Conservation (phyloP, 2,888 invertebrate genomes). For the Tetanocera ferruginea region DNA sequence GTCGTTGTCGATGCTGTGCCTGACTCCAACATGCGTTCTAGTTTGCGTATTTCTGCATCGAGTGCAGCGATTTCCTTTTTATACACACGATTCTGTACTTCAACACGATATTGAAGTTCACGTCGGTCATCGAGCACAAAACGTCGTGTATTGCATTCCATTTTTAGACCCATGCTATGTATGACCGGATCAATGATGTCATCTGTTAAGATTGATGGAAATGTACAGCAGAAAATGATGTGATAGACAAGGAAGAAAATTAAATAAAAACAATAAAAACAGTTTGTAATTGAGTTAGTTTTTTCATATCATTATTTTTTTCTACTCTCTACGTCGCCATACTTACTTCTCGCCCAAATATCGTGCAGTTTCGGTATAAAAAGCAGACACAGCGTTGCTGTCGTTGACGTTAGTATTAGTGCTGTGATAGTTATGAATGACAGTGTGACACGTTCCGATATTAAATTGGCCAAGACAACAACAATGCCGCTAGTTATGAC, state of each 20-base stretch:
- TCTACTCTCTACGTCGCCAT: background rate
- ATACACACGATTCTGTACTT: conserved; percentile 92
- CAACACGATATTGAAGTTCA: conserved; percentile 87
- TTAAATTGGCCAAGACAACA: conserved; percentile 88
- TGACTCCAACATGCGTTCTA: conserved; percentile 80
- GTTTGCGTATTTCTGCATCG: conserved; percentile 81
- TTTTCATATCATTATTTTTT: too few species aligned
- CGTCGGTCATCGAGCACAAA: conserved; percentile 86
- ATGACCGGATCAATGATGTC: conserved; percentile 84
- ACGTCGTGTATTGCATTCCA: conserved; percentile 89
- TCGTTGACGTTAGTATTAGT: conserved; percentile 87
- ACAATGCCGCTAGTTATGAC: conserved; percentile 90
- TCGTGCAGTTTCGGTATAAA: conserved; percentile 89
- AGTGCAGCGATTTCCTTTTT: conserved; percentile 84
- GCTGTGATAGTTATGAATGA: conserved; percentile 87
- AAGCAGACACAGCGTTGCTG: conserved; percentile 85
- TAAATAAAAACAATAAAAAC: background rate
- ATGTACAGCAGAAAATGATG: background rate
- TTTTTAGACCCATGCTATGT: conserved; percentile 88
- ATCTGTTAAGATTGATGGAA: conserved; percentile 65
- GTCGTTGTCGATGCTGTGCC: conserved; percentile 73
- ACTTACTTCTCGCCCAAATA: conserved; percentile 77
- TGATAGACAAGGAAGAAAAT: background rate
- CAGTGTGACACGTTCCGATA: conserved; percentile 84
- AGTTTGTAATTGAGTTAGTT: too few species aligned